These are phyloP conservation scores for Hesperia comma DNA, from an alignment of 2,888 invertebrate genomes.

Conservation along the genomic window DNA sequence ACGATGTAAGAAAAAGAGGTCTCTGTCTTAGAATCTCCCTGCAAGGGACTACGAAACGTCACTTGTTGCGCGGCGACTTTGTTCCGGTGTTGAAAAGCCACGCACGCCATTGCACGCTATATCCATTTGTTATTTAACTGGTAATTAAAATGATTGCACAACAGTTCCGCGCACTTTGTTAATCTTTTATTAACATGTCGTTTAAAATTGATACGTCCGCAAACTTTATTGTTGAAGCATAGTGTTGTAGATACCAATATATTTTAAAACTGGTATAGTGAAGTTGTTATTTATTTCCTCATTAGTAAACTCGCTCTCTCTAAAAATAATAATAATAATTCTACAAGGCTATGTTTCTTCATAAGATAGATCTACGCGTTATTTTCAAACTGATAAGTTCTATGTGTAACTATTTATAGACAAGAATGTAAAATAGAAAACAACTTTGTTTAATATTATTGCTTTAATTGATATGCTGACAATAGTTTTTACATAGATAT, in stretches of 20 bases:
- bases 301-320: no score
- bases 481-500: no score
- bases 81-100: slow-evolving; percentile 74
- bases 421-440: no score
- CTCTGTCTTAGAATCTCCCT: slow-evolving; percentile 59
- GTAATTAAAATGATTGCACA: slow-evolving; percentile 60
- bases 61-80: slow-evolving; percentile 81
- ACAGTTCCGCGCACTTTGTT: slow-evolving; percentile 29
- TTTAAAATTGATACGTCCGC: slow-evolving; percentile 18
- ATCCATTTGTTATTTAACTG: slow-evolving; percentile 60
- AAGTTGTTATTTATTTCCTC: no score
- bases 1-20: slow-evolving; percentile 50
- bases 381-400: no score
- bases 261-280: no score
- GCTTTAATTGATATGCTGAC: no score
- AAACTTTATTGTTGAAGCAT: neutral
- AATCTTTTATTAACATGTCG: slow-evolving; percentile 33
- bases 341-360: no score
- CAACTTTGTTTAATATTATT: no score
- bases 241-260: neutral
- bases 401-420: no score
- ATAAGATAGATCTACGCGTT: no score
- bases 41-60: slow-evolving; percentile 59
- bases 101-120: slow-evolving; percentile 74
- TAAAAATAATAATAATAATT: no score